phyloP scores from a whole-genome alignment of 2,888 invertebrate genomes.

The Adineta ricciae region DNA sequence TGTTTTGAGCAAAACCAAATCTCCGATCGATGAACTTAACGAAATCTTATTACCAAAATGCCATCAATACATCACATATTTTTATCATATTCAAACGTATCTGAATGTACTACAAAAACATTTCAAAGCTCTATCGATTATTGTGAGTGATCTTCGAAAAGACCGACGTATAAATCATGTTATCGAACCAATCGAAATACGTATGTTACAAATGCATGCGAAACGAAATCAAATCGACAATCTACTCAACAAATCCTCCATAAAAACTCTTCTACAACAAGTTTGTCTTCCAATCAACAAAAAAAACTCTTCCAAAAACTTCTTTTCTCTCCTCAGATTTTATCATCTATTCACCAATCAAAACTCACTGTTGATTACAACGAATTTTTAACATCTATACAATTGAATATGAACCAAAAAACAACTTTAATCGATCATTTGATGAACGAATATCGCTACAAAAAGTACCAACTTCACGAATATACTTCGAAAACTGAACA shows the following conservation, averaged over 20 bases:
- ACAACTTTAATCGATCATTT: not conserved
- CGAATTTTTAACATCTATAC: not conserved
- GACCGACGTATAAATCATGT: not conserved
- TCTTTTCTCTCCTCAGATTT: not conserved
- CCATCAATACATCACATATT: not conserved
- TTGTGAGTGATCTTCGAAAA: not conserved
- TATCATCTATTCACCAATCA: not conserved
- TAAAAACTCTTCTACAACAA: not conserved
- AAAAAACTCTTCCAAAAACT: not conserved
- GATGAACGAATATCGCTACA: not conserved
- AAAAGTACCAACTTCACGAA: not conserved
- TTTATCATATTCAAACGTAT: not conserved
- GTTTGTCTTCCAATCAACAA: not conserved
- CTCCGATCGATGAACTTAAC: not conserved
- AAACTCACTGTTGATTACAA: not conserved
- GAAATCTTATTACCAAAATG: not conserved
- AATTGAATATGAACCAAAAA: not conserved
- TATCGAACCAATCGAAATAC: not conserved
- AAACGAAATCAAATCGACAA: not conserved
- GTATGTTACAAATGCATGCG: not conserved
- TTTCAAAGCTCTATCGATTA: not conserved
- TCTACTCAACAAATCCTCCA: not conserved
- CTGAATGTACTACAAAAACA: not conserved
- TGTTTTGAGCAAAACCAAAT: not conserved
- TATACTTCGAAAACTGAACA: not conserved